A percentile compares a stretch with the other conserved stretches of the same genome.
phyloP scores from a whole-genome alignment of 2,113 vertebrate species.

The Stigmatopora nigra region DNA sequence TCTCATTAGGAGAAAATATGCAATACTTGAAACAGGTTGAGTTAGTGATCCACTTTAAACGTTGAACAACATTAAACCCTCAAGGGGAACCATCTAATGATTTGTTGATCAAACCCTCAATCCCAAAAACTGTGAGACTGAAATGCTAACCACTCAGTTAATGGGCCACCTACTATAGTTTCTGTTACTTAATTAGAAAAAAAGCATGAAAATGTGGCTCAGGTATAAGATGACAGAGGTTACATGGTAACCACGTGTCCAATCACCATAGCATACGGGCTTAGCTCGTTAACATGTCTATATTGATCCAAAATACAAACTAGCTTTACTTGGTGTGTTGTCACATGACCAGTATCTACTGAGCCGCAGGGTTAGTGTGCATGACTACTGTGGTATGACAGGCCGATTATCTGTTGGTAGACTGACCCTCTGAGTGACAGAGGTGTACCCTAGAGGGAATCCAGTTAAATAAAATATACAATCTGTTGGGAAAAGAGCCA shows the following conservation, averaged over 20 bases:
- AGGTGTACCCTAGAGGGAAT: slow-evolving; percentile 30
- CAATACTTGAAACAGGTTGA: not conserved
- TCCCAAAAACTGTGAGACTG: no score
- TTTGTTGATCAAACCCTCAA: not conserved
- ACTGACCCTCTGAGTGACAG: slow-evolving; percentile 37
- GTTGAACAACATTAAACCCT: no score
- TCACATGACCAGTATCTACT: slow-evolving; percentile 15
- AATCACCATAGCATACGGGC: not conserved
- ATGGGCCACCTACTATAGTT: no score
- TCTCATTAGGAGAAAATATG: not conserved
- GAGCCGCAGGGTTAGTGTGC: slow-evolving; percentile 20
- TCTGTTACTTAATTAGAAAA: no score
- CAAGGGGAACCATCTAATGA: no score
- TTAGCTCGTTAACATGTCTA: not conserved
- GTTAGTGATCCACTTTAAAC: not conserved
- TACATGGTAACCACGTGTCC: not conserved
- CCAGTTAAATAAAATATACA: slow-evolving; percentile 46
- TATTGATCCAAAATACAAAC: slow-evolving; percentile 11
- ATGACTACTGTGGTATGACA: slow-evolving; percentile 32
- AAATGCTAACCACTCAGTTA: no score
- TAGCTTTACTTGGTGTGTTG: slow-evolving; percentile 12
- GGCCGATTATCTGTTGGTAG: slow-evolving; percentile 29
- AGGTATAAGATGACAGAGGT: not conserved
- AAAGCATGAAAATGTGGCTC: not conserved
- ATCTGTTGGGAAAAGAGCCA: slow-evolving; percentile 41